Percentiles rank a stretch among this genome's conserved stretches.
These are phyloP conservation scores for Oreortyx pictus DNA, from an alignment of 2,797 vertebrate species.

Conservation along the genomic window DNA sequence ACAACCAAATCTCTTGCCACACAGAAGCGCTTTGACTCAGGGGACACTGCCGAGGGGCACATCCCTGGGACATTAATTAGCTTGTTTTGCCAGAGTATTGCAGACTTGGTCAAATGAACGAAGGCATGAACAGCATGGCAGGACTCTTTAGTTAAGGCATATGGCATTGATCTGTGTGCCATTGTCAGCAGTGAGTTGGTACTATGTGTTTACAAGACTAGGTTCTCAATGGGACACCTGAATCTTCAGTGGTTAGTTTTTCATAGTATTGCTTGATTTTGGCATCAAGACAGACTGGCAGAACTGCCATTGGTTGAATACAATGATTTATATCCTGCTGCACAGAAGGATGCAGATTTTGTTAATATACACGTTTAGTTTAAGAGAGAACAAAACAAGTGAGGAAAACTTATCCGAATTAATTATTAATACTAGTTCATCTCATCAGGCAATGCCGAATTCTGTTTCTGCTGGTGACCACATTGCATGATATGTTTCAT, in stretches of 20 bases:
- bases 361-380: not conserved
- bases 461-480: not conserved
- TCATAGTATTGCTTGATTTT: not conserved
- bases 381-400: not conserved
- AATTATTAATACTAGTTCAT: not conserved
- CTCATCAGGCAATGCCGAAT: not conserved
- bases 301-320: not conserved
- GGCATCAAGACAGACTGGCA: not conserved
- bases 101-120: not conserved
- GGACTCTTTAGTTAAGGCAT: not conserved
- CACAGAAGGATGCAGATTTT: not conserved
- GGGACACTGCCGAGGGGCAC: not conserved
- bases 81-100: not conserved
- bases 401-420: not conserved
- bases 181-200: not conserved
- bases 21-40: not conserved
- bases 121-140: not conserved
- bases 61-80: not conserved
- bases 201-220: not conserved
- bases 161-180: not conserved
- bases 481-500: not conserved
- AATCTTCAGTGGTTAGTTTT: conserved; percentile 3
- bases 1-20: not conserved
- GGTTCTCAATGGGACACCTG: not conserved
- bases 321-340: not conserved